phyloP scores from a whole-genome alignment of 2,113 vertebrate species.

The Chamaetylas fuelleborni region DNA sequence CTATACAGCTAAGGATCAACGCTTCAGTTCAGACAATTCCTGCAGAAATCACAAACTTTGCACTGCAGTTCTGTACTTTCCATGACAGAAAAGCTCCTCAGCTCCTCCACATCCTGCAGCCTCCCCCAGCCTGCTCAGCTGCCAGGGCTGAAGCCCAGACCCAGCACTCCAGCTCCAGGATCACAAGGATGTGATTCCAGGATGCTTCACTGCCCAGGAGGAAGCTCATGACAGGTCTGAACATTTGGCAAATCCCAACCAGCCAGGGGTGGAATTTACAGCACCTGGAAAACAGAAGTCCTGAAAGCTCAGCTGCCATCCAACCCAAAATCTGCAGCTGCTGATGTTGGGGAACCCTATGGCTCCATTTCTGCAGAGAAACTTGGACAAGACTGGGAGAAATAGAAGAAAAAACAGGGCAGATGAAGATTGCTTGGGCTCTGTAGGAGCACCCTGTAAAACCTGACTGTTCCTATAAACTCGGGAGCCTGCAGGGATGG shows the following conservation, averaged over 20 bases:
- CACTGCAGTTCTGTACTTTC: neutral
- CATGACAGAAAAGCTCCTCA: neutral
- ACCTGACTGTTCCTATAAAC: neutral
- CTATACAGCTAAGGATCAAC: neutral
- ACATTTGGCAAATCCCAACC: neutral
- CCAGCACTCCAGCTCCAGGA: neutral
- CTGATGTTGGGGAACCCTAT: neutral
- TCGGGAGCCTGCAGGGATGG: neutral
- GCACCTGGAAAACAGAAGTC: neutral
- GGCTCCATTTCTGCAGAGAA: neutral
- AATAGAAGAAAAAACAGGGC: accelerated
- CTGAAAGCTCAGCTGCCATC: neutral
- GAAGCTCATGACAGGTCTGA: neutral
- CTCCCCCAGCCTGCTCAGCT: neutral
- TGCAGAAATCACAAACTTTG: neutral
- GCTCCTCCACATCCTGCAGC: neutral
- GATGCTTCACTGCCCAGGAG: neutral
- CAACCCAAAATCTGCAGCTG: accelerated
- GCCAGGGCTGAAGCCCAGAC: neutral
- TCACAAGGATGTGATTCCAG: neutral
- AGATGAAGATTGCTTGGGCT: neutral
- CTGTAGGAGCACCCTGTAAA: neutral
- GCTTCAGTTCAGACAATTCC: neutral
- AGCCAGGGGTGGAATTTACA: neutral
- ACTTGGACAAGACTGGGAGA: neutral